Base-by-base conservation (phyloP, 2,797 vertebrate genomes). In the Heteromormyrus szaboi region DNA sequence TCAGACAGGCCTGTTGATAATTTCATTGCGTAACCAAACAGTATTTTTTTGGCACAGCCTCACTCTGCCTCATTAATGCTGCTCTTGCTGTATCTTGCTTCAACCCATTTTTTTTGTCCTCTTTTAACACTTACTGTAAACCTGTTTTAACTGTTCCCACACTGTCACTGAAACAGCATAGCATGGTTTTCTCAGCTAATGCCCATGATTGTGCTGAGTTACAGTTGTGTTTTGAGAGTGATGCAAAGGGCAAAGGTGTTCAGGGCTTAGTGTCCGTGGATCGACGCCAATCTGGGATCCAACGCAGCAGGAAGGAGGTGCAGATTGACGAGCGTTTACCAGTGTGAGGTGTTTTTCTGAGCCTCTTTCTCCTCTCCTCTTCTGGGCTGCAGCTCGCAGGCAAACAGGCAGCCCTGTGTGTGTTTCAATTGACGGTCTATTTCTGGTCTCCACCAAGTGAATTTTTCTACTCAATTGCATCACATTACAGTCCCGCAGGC, bases 361-460 rank as follows among this genome's bases (percentile, higher is more conserved):
- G 68, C 17, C 19, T 4, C 76, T 81, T 90, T 90, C 92, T 91
- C 85, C 89, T 91, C 92, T 92, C 91, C 89, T 90, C 91, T 93
- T 93, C 93, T 92, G 92, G 95, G 93, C 90, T 94, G 91, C 92
- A 92, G 91, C 93, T 94, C 90, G 93, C 92, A 89, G 90, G 91
- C 93, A 94, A 92, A 95, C 91, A 94, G 90, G 89, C 89, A 87
- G 79, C 91, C 72, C 90, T 94, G 90, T 91, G 90, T 90, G 88
- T 90, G 22, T 92, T 91, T 90, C 92, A 91, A 92, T 92, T 90
- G 81, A 90, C 89, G 89, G 76, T 90, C 91, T 94, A 93, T 94
- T 94, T 94, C 25, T 84, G 92, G 91, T 91, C 88, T 92, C 89
- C 90, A 87, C 89, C 54, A 91, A 79, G 81, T 90, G 83, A 29